A percentile compares a stretch with the other conserved stretches of the same genome.
Evolutionary conservation across 2,888 invertebrate genomes (phyloP).

Genomic region (Hypomecis atomaria): DNA sequence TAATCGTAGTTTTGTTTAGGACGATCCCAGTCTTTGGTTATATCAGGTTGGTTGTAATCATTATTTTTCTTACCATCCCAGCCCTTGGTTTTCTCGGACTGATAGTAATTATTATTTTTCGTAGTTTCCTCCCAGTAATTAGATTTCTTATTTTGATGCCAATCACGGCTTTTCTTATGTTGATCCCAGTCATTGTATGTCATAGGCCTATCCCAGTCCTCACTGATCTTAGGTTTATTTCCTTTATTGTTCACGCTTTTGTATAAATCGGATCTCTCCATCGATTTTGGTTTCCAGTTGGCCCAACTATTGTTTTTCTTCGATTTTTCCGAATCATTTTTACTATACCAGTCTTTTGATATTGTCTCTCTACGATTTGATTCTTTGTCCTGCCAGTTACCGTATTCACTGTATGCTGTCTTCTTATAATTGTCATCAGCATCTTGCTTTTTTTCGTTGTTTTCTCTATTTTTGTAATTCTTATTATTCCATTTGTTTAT

Average conservation of each 20-base stretch:
- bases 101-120: background rate
- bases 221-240: background rate
- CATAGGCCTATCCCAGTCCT: background rate
- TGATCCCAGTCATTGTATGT: constrained; percentile 1
- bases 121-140: background rate
- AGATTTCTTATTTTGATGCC: background rate
- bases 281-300: constrained; percentile 21
- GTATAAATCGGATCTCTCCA: constrained; percentile 8
- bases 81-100: background rate
- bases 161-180: background rate
- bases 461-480: constrained; percentile 3
- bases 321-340: constrained; percentile 6
- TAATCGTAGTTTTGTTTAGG: background rate
- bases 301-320: constrained; percentile 16
- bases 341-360: constrained; percentile 6
- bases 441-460: background rate
- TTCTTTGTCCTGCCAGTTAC: background rate
- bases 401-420: background rate
- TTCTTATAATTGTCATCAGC: constrained; percentile 8
- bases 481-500: constrained; percentile 1
- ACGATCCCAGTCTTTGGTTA: background rate
- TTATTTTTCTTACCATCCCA: background rate
- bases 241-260: background rate
- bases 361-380: background rate
- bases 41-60: background rate